These are phyloP conservation scores for Sebastes cheni DNA, from an alignment of 2,797 vertebrate species.

Conservation along the genomic window DNA sequence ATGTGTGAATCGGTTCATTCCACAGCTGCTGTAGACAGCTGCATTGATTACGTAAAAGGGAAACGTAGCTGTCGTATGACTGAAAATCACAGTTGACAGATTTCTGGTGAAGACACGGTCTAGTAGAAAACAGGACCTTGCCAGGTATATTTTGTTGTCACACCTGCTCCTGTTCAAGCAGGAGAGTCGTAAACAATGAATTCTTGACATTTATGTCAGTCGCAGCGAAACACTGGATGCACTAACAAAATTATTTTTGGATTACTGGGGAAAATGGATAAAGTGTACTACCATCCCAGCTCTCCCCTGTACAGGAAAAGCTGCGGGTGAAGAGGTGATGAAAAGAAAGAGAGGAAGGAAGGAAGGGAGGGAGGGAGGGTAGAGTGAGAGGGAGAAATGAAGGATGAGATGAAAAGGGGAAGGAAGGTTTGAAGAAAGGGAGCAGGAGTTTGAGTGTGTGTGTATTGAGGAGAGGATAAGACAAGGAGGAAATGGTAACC, in stretches of 20 bases:
- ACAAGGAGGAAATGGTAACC: conserved; percentile 7
- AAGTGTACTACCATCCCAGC: neutral
- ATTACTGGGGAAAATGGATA: neutral
- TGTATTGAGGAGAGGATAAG: neutral
- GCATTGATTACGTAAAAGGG: neutral
- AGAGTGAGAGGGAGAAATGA: neutral
- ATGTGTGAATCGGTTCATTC: neutral
- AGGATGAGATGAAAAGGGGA: conserved; percentile 13
- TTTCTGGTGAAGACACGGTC: neutral
- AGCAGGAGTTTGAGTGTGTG: neutral
- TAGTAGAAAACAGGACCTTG: neutral
- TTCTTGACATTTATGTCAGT: neutral
- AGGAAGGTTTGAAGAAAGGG: conserved; percentile 19
- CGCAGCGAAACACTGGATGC: neutral
- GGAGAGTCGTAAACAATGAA: neutral
- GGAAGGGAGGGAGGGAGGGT: neutral
- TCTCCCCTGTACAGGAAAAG: neutral
- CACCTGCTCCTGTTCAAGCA: neutral
- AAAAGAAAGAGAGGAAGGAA: conserved; percentile 25
- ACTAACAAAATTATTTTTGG: neutral
- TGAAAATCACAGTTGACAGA: neutral
- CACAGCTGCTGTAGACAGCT: neutral
- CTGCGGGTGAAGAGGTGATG: neutral
- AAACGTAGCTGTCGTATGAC: neutral
- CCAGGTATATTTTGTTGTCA: neutral